Evolutionary conservation across 2,113 vertebrate genomes (phyloP).

Genomic region (Equus quagga): DNA sequence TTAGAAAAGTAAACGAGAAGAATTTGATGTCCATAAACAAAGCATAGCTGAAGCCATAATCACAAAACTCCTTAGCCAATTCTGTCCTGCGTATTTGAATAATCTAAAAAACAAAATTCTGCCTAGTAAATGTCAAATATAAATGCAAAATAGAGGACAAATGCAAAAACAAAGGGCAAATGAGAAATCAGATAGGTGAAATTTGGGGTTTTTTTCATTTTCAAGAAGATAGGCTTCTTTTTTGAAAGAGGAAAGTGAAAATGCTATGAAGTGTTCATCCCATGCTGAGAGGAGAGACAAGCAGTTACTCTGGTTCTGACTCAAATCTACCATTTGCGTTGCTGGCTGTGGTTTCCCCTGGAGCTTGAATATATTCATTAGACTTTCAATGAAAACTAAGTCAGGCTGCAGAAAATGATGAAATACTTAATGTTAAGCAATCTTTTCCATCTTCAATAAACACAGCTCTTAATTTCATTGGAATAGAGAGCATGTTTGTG

Average conservation of each 20-base stretch:
- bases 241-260: constrained; percentile 48
- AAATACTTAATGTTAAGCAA: constrained; percentile 16
- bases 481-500: not conserved
- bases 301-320: not conserved
- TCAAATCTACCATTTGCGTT: constrained; percentile 54
- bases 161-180: constrained; percentile 41
- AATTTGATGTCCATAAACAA: constrained; percentile 8
- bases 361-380: constrained; percentile 67
- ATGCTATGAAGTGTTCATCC: constrained; percentile 18
- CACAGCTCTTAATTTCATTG: not conserved
- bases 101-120: constrained; percentile 2
- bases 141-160: constrained; percentile 51
- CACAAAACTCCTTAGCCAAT: not conserved
- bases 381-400: constrained; percentile 42
- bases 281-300: constrained; percentile 24
- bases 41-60: not conserved
- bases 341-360: constrained; percentile 5
- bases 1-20: not conserved
- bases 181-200: not conserved
- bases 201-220: not conserved
- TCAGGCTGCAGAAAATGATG: constrained; percentile 40
- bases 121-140: constrained; percentile 40
- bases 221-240: not conserved
- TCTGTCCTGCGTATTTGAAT: constrained; percentile 8
- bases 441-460: not conserved